phyloP scores from a whole-genome alignment of 2,113 vertebrate species.

The Prinia subflava region DNA sequence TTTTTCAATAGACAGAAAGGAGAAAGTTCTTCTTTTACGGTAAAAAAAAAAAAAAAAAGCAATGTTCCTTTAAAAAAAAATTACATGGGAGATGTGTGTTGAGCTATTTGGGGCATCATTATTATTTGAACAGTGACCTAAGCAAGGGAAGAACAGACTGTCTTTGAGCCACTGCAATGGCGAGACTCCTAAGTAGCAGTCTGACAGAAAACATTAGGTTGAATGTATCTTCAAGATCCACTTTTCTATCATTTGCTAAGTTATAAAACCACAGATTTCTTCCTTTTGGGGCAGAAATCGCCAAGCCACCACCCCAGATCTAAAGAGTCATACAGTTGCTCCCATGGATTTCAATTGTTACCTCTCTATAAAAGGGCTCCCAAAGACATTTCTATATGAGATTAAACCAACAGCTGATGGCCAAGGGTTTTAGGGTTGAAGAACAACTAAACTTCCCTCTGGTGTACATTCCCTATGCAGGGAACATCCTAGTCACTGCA shows the following conservation, averaged over 20 bases:
- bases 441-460: not conserved
- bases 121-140: conserved; percentile 52
- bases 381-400: not conserved
- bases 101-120: conserved; percentile 51
- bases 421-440: not conserved
- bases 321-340: not conserved
- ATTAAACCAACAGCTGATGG: not conserved
- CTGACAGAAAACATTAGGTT: not conserved
- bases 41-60: not conserved
- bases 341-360: not conserved
- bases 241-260: not conserved
- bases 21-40: not conserved
- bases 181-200: not conserved
- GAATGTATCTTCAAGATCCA: not conserved
- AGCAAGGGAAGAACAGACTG: not conserved
- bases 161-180: not conserved
- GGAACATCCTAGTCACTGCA: not conserved
- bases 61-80: not conserved
- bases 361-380: not conserved
- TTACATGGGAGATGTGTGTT: not conserved
- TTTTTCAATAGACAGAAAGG: not conserved
- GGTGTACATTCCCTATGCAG: not conserved
- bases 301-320: not conserved
- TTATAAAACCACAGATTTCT: not conserved
- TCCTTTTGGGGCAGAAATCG: not conserved